Evolutionary conservation across 2,888 invertebrate genomes (phyloP), one percentile per base, ranked within the genome.

Genomic region (Trichacis sp.): DNA sequence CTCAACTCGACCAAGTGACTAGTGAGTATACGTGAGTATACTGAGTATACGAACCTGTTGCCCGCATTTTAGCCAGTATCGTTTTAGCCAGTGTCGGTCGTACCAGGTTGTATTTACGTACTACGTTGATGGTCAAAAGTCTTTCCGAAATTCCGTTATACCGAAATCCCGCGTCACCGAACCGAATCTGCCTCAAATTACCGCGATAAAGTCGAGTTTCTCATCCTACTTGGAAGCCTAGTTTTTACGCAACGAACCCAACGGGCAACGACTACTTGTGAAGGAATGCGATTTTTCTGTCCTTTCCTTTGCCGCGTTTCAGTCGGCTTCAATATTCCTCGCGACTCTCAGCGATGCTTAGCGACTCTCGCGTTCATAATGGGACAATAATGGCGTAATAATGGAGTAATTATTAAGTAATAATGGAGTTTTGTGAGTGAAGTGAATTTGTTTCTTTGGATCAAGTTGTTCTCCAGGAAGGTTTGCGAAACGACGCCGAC

Each of bases 1-100:
- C 47, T 58, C 57, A 49, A 40, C 59, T 54, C 55, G 60, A 36
- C n/a, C n/a, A n/a, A n/a, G n/a, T n/a, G n/a, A n/a, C n/a, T n/a
- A n/a, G n/a, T n/a, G n/a, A n/a, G n/a, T n/a, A n/a, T n/a, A n/a
- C n/a, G n/a, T n/a, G n/a, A n/a, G n/a, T n/a, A n/a, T n/a, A n/a
- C n/a, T n/a, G 24, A 3, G 24, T 3, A 3, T 3, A 8, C 66
- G 67, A 70, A 72, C 70, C 70, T 71, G 70, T 70, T 70, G 71
- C 66, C 65, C 47, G 54, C 43, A 43, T 48, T 51, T 47, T 24
- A 52, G 42, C 53, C 63, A 64, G 63, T 64, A 51, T 42, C 36
- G 64, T 24, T 24, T 24, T 24, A 24, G 24, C 24, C 8, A 3
- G 24, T 49, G 49, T 53, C 59, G 59, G 59, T 40, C 14, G 14